These are phyloP conservation scores for Xenopus borealis DNA, from an alignment of 2,113 vertebrate species.

Conservation along the genomic window DNA sequence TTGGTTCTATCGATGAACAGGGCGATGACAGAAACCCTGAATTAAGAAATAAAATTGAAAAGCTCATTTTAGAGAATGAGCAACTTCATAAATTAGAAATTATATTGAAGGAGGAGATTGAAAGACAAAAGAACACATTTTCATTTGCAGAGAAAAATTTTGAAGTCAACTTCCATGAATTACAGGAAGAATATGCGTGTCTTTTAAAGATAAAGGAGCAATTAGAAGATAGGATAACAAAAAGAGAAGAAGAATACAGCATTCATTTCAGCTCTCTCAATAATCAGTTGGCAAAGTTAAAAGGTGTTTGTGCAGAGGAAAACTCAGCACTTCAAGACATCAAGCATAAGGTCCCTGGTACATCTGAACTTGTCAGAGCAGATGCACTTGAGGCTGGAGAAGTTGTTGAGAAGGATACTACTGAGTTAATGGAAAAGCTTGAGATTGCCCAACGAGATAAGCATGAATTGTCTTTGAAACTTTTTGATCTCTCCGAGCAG, in stretches of 20 bases:
- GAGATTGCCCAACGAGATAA: slow-evolving; percentile 77
- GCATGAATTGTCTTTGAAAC: slow-evolving; percentile 65
- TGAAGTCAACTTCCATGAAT: slow-evolving; percentile 83
- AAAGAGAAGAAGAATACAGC: slow-evolving; percentile 74
- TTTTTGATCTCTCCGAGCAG: slow-evolving; percentile 73
- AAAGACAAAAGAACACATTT: slow-evolving; percentile 79
- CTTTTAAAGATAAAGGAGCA: slow-evolving; percentile 74
- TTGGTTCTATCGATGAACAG: slow-evolving; percentile 51
- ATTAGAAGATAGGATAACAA: slow-evolving; percentile 73
- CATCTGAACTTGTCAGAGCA: slow-evolving; percentile 23
- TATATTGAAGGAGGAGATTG: slow-evolving; percentile 69
- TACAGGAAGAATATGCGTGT: slow-evolving; percentile 78
- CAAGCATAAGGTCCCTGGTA: slow-evolving; percentile 5
- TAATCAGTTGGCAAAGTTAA: slow-evolving; percentile 63
- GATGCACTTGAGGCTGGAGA: slow-evolving; percentile 55
- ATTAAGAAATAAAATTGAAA: slow-evolving; percentile 60
- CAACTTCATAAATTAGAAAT: slow-evolving; percentile 59
- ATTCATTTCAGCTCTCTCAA: slow-evolving; percentile 68
- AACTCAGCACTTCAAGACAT: slow-evolving; percentile 36
- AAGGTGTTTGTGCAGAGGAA: slow-evolving; percentile 35
- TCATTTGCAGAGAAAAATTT: slow-evolving; percentile 89
- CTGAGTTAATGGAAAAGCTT: slow-evolving; percentile 90
- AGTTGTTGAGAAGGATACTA: slow-evolving; percentile 76
- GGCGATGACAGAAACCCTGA: slow-evolving; percentile 43
- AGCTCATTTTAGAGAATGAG: slow-evolving; percentile 65